A percentile compares a stretch with the other conserved stretches of the same genome.
Conservation (phyloP, 1,140 invertebrate genomes). For the Drosophila erecta region DNA sequence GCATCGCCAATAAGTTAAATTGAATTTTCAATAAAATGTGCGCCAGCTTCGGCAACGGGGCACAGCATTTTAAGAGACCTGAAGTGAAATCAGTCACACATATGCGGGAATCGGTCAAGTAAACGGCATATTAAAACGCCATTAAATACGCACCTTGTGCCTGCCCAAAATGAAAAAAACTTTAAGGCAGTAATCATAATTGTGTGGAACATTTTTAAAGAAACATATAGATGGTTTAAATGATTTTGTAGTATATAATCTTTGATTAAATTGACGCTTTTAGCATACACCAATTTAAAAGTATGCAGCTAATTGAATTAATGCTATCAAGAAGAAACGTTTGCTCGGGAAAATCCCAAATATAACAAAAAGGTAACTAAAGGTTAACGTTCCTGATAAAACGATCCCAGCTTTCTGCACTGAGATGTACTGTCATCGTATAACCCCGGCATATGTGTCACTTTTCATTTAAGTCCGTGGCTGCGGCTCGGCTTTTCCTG, state of each 20-base stretch:
- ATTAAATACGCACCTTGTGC: background rate
- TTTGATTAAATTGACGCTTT: too few relatives aligned
- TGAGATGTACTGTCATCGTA: conserved; percentile 8
- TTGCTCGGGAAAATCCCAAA: too few relatives aligned
- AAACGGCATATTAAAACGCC: conserved; percentile 10
- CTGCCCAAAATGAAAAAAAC: too few relatives aligned
- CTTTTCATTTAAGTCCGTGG: conserved; percentile 34
- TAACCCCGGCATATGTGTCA: conserved; percentile 39
- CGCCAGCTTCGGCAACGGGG: conserved; percentile 35
- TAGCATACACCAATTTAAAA: too few relatives aligned
- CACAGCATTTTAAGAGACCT: conserved; percentile 3
- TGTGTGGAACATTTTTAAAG: too few relatives aligned
- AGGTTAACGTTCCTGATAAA: background rate
- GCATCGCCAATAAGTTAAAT: conserved; percentile 58
- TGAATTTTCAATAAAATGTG: conserved; percentile 56
- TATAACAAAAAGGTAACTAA: too few relatives aligned
- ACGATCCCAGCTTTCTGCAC: background rate
- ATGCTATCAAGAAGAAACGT: too few relatives aligned
- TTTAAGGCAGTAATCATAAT: background rate
- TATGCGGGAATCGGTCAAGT: conserved; percentile 9
- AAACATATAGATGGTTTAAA: background rate
- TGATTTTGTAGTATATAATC: background rate
- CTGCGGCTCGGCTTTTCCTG: conserved; percentile 19
- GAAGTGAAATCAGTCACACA: conserved; percentile 32
- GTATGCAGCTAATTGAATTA: too few relatives aligned